These are phyloP conservation scores for Leucania comma DNA, from an alignment of 2,888 invertebrate species.

Conservation along the genomic window DNA sequence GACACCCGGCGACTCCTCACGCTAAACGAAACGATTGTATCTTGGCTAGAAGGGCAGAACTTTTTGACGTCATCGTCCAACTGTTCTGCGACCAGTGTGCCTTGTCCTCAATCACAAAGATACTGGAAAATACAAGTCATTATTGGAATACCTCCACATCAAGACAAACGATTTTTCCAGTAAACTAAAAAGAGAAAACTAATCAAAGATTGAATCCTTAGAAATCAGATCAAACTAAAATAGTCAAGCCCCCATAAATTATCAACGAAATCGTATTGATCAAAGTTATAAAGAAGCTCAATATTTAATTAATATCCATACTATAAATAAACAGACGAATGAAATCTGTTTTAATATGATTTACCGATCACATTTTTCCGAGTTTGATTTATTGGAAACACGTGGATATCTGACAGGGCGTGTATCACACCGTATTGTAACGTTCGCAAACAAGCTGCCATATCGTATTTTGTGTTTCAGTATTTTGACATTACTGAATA, in stretches of 20 bases:
- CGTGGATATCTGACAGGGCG: slow-evolving; percentile 44
- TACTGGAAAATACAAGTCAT: too few species aligned
- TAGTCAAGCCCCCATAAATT: neutral
- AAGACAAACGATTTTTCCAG: too few species aligned
- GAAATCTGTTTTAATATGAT: slow-evolving; percentile 53
- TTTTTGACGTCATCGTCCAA: too few species aligned
- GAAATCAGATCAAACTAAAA: neutral
- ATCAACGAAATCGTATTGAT: neutral
- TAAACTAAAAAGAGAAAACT: too few species aligned
- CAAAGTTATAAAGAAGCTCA: neutral
- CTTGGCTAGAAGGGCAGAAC: too few species aligned
- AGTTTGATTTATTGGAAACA: slow-evolving; percentile 55
- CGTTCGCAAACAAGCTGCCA: neutral
- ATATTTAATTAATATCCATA: slow-evolving; percentile 40
- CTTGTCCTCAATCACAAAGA: too few species aligned
- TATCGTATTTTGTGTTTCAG: neutral
- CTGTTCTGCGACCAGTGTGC: too few species aligned
- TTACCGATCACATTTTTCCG: slow-evolving; percentile 54
- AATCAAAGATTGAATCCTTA: too few species aligned
- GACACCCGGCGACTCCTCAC: too few species aligned
- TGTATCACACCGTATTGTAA: slow-evolving; percentile 47
- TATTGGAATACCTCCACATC: too few species aligned
- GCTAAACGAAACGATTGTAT: too few species aligned
- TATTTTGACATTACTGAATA: too few species aligned
- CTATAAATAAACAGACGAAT: slow-evolving; percentile 56